phyloP scores from a whole-genome alignment of 2,888 invertebrate genomes.

The Luperina nickerlii region DNA sequence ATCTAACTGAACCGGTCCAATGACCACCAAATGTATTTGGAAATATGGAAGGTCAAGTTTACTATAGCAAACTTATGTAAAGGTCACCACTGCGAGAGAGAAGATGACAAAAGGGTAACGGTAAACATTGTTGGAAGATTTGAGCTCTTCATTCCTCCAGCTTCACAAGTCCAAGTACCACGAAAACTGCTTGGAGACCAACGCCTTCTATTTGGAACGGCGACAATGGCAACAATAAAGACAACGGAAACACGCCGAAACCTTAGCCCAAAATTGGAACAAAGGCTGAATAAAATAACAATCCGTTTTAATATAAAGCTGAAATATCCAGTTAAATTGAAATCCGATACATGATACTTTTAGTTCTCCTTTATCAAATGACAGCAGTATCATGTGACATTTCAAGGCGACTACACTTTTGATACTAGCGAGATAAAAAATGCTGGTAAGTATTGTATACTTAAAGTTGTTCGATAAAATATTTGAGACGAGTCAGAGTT shows the following conservation, averaged over 20 bases:
- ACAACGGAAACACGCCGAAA: slow-evolving; percentile 36
- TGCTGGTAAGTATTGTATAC: slow-evolving; percentile 23
- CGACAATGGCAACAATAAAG: slow-evolving; percentile 41
- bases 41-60: slow-evolving; percentile 37
- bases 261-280: slow-evolving; percentile 47
- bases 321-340: slow-evolving; percentile 61
- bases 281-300: slow-evolving; percentile 61
- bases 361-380: slow-evolving; percentile 72
- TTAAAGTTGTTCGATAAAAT: slow-evolving; percentile 31
- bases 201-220: slow-evolving; percentile 25
- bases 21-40: background rate
- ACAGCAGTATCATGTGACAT: slow-evolving; percentile 74
- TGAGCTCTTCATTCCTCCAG: background rate
- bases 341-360: slow-evolving; percentile 68
- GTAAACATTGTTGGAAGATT: background rate
- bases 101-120: background rate
- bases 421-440: slow-evolving; percentile 66
- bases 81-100: slow-evolving; percentile 2
- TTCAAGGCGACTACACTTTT: slow-evolving; percentile 74
- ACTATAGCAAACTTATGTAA: slow-evolving; percentile 17
- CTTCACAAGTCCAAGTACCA: background rate
- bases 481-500: slow-evolving; percentile 29
- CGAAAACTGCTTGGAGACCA: slow-evolving; percentile 12
- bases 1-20: slow-evolving; percentile 9
- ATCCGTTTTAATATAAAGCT: slow-evolving; percentile 47